Evolutionary conservation across 2,113 vertebrate species (phyloP), one percentile per base, ranked within the genome.

Genomic region (Nothocercus julius): DNA sequence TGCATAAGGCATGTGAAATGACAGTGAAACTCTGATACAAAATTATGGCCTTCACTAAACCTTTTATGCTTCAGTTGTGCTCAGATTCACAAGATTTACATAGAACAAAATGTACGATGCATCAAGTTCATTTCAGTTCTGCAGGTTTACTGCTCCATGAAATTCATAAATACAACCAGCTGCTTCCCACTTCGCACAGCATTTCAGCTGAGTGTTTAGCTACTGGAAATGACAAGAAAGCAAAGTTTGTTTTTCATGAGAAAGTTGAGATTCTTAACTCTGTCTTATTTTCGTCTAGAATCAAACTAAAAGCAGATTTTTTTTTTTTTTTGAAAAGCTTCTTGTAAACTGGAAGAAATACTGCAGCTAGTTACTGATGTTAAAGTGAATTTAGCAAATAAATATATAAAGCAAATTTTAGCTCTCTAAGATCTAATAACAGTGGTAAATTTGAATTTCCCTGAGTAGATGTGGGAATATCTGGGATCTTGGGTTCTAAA

Each of bases 111-210:
- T 25, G 8, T 82, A 54, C 78, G 69, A 34, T 83, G 38, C 6
- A 14, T 89, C 32, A n/a, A 36, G 27, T 67, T 92, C 34, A 58
- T 96, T 95, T 90, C 64, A 58, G 13, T 87, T 92, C 61, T 92
- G 69, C 78, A 85, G 40, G 45, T 94, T 96, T 93, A 62, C 32
- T 84, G 17, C 47, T 75, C 56, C 27, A 28, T 76, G 78, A 82
- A 93, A 63, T 84, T 82, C 12, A 32, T 42, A 9, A 25, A 28
- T 81, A 17, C 63, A 83, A 54, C 11, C 21, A 87, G 28, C 53
- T 67, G 11, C 17, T 69, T 94, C 27, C 34, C 63, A 53, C 15
- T 90, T 78, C 59, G 70, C 38, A 87, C 13, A 17, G 17, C 11
- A 38, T 27, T 64, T 44, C 20, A 67, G 59, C 11, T 76, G 45